phyloP scores from a whole-genome alignment of 2,888 invertebrate species.

The Bhutanitis thaidina region DNA sequence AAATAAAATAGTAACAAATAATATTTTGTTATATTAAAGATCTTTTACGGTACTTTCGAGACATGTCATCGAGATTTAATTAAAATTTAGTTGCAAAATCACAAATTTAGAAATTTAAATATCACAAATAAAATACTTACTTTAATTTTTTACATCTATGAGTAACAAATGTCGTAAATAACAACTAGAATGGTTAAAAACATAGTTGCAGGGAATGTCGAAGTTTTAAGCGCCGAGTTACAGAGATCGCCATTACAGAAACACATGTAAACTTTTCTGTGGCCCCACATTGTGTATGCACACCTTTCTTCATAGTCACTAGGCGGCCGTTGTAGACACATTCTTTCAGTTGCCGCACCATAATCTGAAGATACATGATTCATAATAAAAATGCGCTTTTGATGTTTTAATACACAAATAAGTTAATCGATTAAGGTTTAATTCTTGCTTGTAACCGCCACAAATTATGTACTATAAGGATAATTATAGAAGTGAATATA shows the following conservation, averaged over 20 bases:
- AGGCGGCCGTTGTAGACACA: conserved; percentile 92
- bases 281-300: conserved; percentile 90
- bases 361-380: conserved; percentile 80
- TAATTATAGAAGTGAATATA: no score
- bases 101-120: conserved; percentile 9
- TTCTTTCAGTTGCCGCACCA: conserved; percentile 91
- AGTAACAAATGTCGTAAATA: conserved; percentile 32
- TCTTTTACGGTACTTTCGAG: no score
- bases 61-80: background rate
- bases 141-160: background rate
- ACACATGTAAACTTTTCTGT: conserved; percentile 92
- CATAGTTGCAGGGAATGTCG: conserved; percentile 33
- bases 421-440: no score
- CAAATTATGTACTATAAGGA: no score
- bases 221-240: conserved; percentile 70
- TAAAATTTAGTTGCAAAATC: background rate
- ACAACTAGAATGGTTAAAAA: conserved; percentile 36
- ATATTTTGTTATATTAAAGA: no score
- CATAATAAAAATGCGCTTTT: no score
- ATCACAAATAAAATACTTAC: conserved; percentile 18
- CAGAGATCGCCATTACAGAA: conserved; percentile 95
- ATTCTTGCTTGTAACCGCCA: no score
- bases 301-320: conserved; percentile 94
- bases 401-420: no score
- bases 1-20: no score